phyloP scores from a whole-genome alignment of 2,797 vertebrate species.

The Clamator glandarius region DNA sequence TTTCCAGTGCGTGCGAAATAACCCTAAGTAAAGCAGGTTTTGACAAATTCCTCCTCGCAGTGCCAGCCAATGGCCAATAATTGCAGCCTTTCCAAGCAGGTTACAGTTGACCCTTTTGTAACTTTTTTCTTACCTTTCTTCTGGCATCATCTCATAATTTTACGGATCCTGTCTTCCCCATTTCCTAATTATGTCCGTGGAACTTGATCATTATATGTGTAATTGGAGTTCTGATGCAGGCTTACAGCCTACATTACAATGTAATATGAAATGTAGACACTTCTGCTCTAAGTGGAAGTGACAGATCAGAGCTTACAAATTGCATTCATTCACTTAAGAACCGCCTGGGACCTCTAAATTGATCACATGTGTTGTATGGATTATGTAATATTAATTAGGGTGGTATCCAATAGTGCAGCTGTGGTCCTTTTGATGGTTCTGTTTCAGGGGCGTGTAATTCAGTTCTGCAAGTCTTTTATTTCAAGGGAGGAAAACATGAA shows the following conservation, averaged over 20 bases:
- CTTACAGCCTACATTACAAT: constrained; percentile 42
- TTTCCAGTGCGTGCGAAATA: not conserved
- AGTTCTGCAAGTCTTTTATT: constrained; percentile 20
- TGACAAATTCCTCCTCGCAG: not conserved
- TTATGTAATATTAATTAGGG: constrained; percentile 76
- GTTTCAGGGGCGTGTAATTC: constrained; percentile 33
- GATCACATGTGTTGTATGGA: constrained; percentile 64
- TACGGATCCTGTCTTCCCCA: not conserved
- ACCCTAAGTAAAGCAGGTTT: not conserved
- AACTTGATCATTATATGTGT: constrained; percentile 53
- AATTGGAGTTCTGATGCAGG: constrained; percentile 60
- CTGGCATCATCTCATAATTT: not conserved
- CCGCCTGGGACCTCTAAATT: constrained; percentile 60
- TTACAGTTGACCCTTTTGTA: not conserved
- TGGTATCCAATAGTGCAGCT: constrained; percentile 34
- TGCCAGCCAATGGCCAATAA: not conserved
- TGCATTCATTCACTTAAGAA: constrained; percentile 62
- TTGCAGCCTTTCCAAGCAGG: not conserved
- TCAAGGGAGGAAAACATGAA: not conserved
- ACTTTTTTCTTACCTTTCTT: not conserved
- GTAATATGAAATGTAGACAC: constrained; percentile 63
- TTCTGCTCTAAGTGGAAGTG: constrained; percentile 65
- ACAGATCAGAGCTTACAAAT: constrained; percentile 69
- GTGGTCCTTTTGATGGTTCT: constrained; percentile 40
- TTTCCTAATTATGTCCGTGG: constrained; percentile 47